Conservation (phyloP, 2,113 vertebrate genomes). For the Poecile atricapillus region DNA sequence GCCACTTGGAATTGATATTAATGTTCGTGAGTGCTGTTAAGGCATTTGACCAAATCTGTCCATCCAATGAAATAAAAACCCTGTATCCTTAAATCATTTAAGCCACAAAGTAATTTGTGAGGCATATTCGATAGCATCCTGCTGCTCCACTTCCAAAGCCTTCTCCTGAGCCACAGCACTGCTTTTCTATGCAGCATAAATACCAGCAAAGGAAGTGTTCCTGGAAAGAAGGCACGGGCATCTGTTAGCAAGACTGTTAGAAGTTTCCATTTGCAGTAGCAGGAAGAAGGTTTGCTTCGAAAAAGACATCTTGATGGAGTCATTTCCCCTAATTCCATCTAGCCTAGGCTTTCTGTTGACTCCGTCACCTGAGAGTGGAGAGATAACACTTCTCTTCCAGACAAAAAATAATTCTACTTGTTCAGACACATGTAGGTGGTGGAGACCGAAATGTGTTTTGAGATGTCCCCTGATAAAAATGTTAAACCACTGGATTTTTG, state of each 20-base stretch:
- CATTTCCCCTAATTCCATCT: not conserved
- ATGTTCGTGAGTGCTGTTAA: not conserved
- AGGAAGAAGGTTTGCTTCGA: not conserved
- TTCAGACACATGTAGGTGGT: not conserved
- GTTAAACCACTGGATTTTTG: not conserved
- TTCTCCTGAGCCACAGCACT: not conserved
- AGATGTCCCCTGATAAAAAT: not conserved
- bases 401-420: not conserved
- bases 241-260: not conserved
- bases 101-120: not conserved
- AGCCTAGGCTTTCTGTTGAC: not conserved
- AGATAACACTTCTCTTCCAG: not conserved
- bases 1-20: conserved; percentile 15
- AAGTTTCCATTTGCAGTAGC: not conserved
- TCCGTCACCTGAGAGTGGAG: not conserved
- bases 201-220: not conserved
- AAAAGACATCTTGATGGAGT: not conserved
- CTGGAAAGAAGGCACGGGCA: not conserved
- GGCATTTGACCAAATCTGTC: conserved; percentile 16
- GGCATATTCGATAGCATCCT: not conserved
- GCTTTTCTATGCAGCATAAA: not conserved
- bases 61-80: not conserved
- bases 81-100: conserved; percentile 14
- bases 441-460: not conserved
- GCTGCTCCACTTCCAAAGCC: not conserved